Evolutionary conservation across 2,888 invertebrate genomes (phyloP).

Genomic region (Sabatieria punctata): DNA sequence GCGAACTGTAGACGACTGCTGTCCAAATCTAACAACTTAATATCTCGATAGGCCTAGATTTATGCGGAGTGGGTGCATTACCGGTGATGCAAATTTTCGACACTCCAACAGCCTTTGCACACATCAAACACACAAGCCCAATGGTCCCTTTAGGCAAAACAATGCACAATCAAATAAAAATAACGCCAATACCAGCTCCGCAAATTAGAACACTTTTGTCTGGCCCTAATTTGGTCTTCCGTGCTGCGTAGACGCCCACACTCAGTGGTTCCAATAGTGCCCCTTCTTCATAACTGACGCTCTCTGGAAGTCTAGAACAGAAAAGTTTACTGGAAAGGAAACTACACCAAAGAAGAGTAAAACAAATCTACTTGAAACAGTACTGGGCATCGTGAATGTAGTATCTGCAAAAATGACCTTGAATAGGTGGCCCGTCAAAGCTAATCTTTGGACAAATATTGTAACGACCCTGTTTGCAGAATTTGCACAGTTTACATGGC

Average conservation of each 20-base stretch:
- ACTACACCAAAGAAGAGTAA: too few relatives aligned
- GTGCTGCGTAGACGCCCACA: conserved; percentile 82
- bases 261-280: conserved; percentile 79
- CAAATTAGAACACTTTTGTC: conserved; percentile 35
- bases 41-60: too few relatives aligned
- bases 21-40: conserved; percentile 45
- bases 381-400: conserved; percentile 59
- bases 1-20: conserved; percentile 56
- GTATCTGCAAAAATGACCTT: conserved; percentile 70
- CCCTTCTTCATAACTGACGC: conserved; percentile 77
- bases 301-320: conserved; percentile 57
- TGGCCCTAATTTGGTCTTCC: conserved; percentile 53
- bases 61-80: too few relatives aligned
- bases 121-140: conserved; percentile 59
- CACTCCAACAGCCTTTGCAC: conserved; percentile 71
- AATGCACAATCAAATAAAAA: too few relatives aligned
- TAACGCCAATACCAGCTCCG: too few relatives aligned
- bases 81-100: conserved; percentile 57
- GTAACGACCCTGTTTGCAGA: conserved; percentile 72
- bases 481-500: conserved; percentile 56
- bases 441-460: conserved; percentile 69
- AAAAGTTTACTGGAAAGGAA: too few relatives aligned
- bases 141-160: too few relatives aligned
- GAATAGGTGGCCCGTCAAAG: conserved; percentile 83
- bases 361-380: conserved; percentile 39